phyloP scores from a whole-genome alignment of 2,797 vertebrate genomes.

The Pseudomugil gertrudae region DNA sequence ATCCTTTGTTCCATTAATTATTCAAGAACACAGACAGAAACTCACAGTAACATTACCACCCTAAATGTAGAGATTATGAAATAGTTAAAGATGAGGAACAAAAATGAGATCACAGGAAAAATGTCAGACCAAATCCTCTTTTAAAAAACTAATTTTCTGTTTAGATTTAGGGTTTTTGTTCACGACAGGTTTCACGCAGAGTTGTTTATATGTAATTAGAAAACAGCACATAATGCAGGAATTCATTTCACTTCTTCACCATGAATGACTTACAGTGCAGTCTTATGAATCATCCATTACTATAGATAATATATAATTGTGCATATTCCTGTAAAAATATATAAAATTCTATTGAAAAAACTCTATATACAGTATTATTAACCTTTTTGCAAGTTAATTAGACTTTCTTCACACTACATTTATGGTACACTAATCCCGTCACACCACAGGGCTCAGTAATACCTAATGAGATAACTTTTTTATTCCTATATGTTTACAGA shows the following conservation, averaged over 20 bases:
- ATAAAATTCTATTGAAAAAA: constrained; percentile 21
- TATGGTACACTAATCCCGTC: constrained; percentile 67
- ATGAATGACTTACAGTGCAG: neutral
- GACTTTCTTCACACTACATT: constrained; percentile 48
- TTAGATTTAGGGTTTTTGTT: neutral
- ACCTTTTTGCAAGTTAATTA: constrained; percentile 61
- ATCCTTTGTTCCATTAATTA: constrained; percentile 73
- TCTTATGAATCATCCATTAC: constrained; percentile 5
- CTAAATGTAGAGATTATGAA: neutral
- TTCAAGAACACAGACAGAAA: constrained; percentile 51
- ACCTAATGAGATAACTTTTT: constrained; percentile 70
- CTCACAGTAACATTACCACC: neutral
- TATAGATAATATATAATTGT: neutral
- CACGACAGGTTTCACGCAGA: too few species aligned
- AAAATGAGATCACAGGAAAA: constrained; percentile 6
- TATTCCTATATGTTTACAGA: constrained; percentile 61
- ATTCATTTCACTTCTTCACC: neutral
- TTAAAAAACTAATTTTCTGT: too few species aligned
- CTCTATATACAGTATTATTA: constrained; percentile 31
- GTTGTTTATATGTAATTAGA: neutral
- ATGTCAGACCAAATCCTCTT: neutral
- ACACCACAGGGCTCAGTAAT: constrained; percentile 63
- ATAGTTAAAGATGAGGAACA: neutral
- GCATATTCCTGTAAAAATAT: constrained; percentile 10
- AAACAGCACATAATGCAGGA: neutral